phyloP scores from a whole-genome alignment of 1,140 invertebrate genomes.

The Drosophila parvula region DNA sequence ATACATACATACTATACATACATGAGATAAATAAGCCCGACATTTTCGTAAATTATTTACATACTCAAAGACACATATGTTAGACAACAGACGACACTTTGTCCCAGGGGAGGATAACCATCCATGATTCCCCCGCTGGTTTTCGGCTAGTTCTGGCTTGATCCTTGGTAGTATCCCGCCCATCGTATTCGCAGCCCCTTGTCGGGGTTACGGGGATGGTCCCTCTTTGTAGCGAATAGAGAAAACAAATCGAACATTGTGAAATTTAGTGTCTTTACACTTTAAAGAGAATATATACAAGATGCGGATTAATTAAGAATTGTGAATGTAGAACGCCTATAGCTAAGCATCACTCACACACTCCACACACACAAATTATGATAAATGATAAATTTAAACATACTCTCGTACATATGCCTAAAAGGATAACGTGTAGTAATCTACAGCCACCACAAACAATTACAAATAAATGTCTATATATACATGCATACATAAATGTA shows the following conservation, averaged over 20 bases:
- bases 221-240: slow-evolving; percentile 61
- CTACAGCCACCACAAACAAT: slow-evolving; percentile 90
- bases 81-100: slow-evolving; percentile 30
- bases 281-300: slow-evolving; percentile 77
- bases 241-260: slow-evolving; percentile 80
- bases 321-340: slow-evolving; percentile 42
- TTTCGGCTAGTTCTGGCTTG: slow-evolving; percentile 51
- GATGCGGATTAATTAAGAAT: slow-evolving; percentile 42
- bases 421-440: slow-evolving; percentile 86
- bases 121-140: slow-evolving; percentile 5
- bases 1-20: slow-evolving; percentile 47
- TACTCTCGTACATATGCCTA: slow-evolving; percentile 76
- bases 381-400: slow-evolving; percentile 45
- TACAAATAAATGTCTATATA: slow-evolving; percentile 79
- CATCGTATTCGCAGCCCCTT: slow-evolving; percentile 8
- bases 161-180: slow-evolving; percentile 19
- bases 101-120: slow-evolving; percentile 2
- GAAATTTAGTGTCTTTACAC: slow-evolving; percentile 83
- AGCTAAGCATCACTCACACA: slow-evolving; percentile 47
- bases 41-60: slow-evolving; percentile 69
- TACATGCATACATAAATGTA: slow-evolving; percentile 2
- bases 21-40: slow-evolving; percentile 45
- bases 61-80: slow-evolving; percentile 42
- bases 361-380: slow-evolving; percentile 58
- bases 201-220: slow-evolving; percentile 4